phyloP scores from a whole-genome alignment of 2,113 vertebrate genomes.

The Antennarius striatus region DNA sequence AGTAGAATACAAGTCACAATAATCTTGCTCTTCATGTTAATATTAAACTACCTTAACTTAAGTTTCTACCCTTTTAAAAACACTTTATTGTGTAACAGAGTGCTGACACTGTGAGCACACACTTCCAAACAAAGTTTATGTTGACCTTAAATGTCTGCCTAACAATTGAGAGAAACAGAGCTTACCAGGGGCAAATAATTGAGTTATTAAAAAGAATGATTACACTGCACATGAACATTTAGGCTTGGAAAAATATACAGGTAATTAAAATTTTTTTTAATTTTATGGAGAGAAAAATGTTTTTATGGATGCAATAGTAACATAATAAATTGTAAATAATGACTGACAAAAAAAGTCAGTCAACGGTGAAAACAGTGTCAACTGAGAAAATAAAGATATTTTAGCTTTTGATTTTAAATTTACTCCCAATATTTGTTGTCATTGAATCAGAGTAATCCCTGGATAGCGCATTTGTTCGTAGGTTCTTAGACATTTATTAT shows the following conservation, averaged over 20 bases:
- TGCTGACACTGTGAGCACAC: constrained; percentile 17
- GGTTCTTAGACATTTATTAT: constrained; percentile 44
- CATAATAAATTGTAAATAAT: background rate
- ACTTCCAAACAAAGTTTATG: constrained; percentile 52
- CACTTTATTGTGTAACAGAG: constrained; percentile 42
- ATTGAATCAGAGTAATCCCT: constrained; percentile 54
- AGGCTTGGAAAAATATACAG: background rate
- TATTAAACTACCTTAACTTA: constrained; percentile 33
- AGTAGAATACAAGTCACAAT: constrained; percentile 44
- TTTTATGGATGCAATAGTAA: background rate
- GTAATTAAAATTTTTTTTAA: background rate
- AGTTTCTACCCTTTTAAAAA: constrained; percentile 48
- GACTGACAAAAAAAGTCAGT: background rate
- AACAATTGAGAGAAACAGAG: constrained; percentile 12
- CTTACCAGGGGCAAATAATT: background rate
- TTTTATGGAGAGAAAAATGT: too few relatives aligned
- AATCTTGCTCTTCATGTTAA: constrained; percentile 24
- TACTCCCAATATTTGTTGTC: constrained; percentile 47
- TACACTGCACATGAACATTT: constrained; percentile 8
- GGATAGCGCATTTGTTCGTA: constrained; percentile 49
- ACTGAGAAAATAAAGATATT: background rate
- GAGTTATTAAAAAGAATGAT: background rate
- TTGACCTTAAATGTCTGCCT: constrained; percentile 50
- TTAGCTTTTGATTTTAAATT: constrained; percentile 39
- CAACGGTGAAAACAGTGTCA: too few relatives aligned